Evolutionary conservation across 2,113 vertebrate genomes (phyloP).

Genomic region (Tetrao urogallus): DNA sequence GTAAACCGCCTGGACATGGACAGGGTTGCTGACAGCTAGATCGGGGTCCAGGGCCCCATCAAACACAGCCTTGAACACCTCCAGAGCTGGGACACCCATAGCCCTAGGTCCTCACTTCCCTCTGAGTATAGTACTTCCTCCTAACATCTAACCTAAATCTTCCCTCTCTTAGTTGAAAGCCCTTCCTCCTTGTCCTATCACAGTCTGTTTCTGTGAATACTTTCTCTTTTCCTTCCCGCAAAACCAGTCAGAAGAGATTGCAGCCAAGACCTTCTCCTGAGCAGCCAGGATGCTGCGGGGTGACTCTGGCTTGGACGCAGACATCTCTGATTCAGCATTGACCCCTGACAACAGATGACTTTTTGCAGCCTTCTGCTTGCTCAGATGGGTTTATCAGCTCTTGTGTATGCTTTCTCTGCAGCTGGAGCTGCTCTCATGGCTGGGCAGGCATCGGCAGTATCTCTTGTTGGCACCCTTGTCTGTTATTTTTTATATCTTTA

Average conservation of each 20-base stretch:
- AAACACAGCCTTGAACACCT: too few species aligned
- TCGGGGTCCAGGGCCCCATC: too few species aligned
- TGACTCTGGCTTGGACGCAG: not conserved
- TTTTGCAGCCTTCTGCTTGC: not conserved
- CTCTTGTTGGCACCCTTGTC: not conserved
- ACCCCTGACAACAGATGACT: not conserved
- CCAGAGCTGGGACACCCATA: too few species aligned
- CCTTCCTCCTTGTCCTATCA: too few species aligned
- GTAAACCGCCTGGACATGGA: too few species aligned
- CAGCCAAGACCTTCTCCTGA: not conserved
- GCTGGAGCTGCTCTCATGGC: not conserved
- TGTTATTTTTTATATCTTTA: slow-evolving; percentile 20
- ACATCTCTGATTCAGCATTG: not conserved
- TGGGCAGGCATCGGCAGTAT: rapidly evolving
- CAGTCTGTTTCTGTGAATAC: not conserved
- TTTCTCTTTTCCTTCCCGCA: not conserved
- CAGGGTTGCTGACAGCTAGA: too few species aligned
- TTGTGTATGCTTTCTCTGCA: not conserved
- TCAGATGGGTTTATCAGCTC: rapidly evolving
- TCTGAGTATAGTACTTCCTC: too few species aligned
- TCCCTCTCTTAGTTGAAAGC: too few species aligned
- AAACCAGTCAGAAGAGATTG: not conserved
- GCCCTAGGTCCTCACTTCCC: too few species aligned
- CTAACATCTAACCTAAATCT: too few species aligned
- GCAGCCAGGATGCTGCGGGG: not conserved